Conservation (phyloP, 2,797 vertebrate species). For the Pangasius krempfi region DNA sequence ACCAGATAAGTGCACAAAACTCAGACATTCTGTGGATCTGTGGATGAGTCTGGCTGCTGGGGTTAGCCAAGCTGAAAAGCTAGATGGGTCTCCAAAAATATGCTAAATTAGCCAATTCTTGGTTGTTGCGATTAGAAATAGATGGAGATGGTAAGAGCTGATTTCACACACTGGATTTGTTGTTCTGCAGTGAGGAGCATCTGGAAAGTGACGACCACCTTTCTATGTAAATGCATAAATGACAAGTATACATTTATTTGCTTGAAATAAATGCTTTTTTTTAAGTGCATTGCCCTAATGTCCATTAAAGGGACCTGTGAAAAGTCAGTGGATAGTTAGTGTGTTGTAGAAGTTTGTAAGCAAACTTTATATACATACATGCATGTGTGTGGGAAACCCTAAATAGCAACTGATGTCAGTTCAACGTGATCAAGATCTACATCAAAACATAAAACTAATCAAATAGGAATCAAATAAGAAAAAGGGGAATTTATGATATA, state of each 20-base stretch:
- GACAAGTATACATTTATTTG: conserved; percentile 6
- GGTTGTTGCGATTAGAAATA: background rate
- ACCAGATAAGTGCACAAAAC: background rate
- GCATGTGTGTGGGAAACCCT: background rate
- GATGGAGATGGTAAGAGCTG: no score
- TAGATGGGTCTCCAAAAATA: background rate
- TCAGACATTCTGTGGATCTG: background rate
- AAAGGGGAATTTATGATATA: background rate
- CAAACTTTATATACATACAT: background rate
- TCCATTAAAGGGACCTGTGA: conserved; percentile 25
- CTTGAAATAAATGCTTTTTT: conserved; percentile 33
- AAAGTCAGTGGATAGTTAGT: background rate
- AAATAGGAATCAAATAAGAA: background rate
- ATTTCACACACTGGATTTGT: background rate
- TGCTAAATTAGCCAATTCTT: background rate
- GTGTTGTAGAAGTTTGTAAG: no score
- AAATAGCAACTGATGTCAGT: background rate
- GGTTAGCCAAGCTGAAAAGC: background rate
- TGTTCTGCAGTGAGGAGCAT: conserved; percentile 8
- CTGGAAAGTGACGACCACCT: background rate
- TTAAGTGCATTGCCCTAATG: conserved; percentile 25
- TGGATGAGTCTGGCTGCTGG: background rate
- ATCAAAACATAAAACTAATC: background rate
- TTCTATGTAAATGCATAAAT: background rate
- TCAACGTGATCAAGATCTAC: background rate